Conservation (phyloP, 2,113 vertebrate genomes). For the Meleagris gallopavo region DNA sequence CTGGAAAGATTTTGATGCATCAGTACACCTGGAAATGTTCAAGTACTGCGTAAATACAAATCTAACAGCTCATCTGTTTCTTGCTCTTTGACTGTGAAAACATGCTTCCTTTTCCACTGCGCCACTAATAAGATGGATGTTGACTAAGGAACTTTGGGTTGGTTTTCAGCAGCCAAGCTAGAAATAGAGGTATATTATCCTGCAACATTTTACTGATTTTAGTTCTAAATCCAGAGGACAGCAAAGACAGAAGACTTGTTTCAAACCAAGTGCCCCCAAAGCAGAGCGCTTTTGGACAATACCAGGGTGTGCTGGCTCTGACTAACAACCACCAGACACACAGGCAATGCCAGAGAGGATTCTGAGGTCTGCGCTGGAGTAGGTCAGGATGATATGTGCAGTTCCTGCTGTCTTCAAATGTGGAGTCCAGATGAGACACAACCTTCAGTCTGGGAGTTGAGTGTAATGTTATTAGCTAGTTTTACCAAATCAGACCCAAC, state of each 20-base stretch:
- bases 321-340: not conserved
- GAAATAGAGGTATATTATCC: not conserved
- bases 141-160: not conserved
- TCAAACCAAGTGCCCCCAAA: not conserved
- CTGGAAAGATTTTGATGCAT: not conserved
- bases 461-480: not conserved
- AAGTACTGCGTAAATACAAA: not conserved
- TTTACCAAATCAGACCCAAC: constrained; percentile 11
- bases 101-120: not conserved
- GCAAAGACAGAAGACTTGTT: not conserved
- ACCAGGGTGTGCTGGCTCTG: not conserved
- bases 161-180: not conserved
- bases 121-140: not conserved
- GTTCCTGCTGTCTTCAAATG: not conserved
- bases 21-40: not conserved
- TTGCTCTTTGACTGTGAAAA: not conserved
- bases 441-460: not conserved
- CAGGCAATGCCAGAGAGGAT: not conserved
- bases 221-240: not conserved
- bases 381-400: not conserved
- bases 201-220: not conserved
- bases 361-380: not conserved
- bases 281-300: not conserved
- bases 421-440: not conserved
- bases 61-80: not conserved